Evolutionary conservation across 2,888 invertebrate genomes (phyloP).

Genomic region (Pristionchus maxplancki): DNA sequence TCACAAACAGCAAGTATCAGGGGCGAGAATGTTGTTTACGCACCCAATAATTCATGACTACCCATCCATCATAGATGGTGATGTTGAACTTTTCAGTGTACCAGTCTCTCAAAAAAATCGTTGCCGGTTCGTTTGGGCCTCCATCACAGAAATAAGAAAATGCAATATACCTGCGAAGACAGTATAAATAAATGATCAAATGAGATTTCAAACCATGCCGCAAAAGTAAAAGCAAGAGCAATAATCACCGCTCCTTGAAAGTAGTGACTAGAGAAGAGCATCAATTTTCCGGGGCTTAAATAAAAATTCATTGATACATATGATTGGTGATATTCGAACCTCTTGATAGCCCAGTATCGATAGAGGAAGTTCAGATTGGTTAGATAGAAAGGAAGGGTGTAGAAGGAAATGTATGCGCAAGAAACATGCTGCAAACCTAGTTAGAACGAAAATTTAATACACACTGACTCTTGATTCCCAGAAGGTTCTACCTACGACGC

Average conservation of each 20-base stretch:
- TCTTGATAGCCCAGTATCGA: constrained; percentile 19
- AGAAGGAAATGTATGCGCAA: neutral
- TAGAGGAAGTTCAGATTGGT: neutral
- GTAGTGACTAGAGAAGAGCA: neutral
- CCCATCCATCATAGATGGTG: constrained; percentile 7
- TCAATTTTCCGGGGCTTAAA: neutral
- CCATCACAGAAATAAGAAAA: neutral
- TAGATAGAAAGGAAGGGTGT: neutral
- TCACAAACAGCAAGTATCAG: too few species aligned
- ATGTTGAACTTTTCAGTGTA: neutral
- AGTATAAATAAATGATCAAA: neutral
- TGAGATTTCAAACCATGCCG: neutral
- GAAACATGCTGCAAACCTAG: neutral
- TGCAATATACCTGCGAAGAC: neutral
- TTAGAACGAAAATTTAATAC: neutral
- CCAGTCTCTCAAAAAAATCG: neutral
- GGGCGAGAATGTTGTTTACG: too few species aligned
- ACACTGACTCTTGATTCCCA: neutral
- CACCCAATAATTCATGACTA: neutral
- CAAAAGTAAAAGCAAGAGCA: neutral
- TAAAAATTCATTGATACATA: too few species aligned
- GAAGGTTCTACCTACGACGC: neutral
- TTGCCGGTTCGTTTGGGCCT: neutral
- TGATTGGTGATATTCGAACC: neutral
- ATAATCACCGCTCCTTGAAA: neutral